Evolutionary conservation across 2,888 invertebrate species (phyloP).

Genomic region (Deilephila porcellus): DNA sequence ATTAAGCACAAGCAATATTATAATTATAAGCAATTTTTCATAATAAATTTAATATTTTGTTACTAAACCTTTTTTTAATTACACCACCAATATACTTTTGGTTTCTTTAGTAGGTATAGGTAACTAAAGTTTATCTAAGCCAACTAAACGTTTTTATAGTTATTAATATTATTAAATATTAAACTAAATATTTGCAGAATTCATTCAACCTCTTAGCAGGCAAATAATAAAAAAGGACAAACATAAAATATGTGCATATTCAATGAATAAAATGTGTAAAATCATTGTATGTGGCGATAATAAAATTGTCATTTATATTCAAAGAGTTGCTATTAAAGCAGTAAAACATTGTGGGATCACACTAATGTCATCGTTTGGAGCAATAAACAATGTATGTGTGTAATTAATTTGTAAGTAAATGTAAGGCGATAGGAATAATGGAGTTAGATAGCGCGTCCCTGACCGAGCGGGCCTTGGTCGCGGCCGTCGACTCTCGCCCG

Average conservation of each 20-base stretch:
- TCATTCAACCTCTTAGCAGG: not conserved
- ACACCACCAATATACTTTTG: no score
- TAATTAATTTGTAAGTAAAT: slow-evolving; percentile 34
- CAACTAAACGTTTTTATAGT: no score
- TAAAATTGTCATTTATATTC: not conserved
- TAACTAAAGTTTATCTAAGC: no score
- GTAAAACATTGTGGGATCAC: not conserved
- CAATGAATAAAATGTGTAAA: not conserved
- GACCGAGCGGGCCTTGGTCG: slow-evolving; percentile 78
- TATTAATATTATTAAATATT: no score
- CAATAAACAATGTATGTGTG: not conserved
- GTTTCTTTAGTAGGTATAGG: no score
- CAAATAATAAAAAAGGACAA: not conserved
- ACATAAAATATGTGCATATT: no score
- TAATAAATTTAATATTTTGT: no score
- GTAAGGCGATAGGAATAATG: slow-evolving; percentile 48
- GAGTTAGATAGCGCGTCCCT: slow-evolving; percentile 77
- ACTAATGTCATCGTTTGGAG: not conserved
- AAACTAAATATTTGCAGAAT: no score
- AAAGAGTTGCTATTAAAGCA: not conserved
- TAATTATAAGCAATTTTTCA: no score
- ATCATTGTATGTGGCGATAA: no score
- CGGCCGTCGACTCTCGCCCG: slow-evolving; percentile 70
- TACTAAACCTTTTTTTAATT: no score
- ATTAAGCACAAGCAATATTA: no score